Conservation (phyloP, 1,140 invertebrate species). For the Anoplolepis gracilipes region DNA sequence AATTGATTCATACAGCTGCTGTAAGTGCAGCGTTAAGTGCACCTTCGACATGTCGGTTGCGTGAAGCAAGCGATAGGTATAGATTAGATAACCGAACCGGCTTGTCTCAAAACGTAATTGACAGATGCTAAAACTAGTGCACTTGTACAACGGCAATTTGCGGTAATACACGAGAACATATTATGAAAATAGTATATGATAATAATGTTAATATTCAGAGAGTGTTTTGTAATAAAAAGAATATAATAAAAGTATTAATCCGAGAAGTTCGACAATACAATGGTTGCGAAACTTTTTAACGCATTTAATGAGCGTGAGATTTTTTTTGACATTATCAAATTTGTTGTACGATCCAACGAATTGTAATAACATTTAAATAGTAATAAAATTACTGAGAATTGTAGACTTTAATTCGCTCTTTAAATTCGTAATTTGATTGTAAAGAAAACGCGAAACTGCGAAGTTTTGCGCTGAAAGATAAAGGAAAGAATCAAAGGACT, state of each 20-base stretch:
- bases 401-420: background rate
- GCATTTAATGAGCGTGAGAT: too few species aligned
- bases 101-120: slow-evolving; percentile 43
- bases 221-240: background rate
- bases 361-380: background rate
- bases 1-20: slow-evolving; percentile 8
- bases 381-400: background rate
- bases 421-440: slow-evolving; percentile 17
- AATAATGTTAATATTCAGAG: background rate
- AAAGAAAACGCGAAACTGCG: background rate
- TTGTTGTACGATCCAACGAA: background rate
- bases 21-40: slow-evolving; percentile 21
- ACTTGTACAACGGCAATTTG: slow-evolving; percentile 23
- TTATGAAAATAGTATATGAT: background rate
- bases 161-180: background rate
- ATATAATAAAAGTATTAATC: slow-evolving; percentile 4
- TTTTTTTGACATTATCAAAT: slow-evolving; percentile 63
- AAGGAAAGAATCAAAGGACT: slow-evolving; percentile 69
- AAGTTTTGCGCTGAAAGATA: slow-evolving; percentile 15
- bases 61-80: slow-evolving; percentile 35
- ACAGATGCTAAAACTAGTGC: slow-evolving; percentile 27
- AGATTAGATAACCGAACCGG: slow-evolving; percentile 49
- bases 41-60: slow-evolving; percentile 21
- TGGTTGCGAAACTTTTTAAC: too few species aligned
- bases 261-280: background rate